Evolutionary conservation across 2,888 invertebrate genomes (phyloP).

Genomic region (Cephus sareptanus): DNA sequence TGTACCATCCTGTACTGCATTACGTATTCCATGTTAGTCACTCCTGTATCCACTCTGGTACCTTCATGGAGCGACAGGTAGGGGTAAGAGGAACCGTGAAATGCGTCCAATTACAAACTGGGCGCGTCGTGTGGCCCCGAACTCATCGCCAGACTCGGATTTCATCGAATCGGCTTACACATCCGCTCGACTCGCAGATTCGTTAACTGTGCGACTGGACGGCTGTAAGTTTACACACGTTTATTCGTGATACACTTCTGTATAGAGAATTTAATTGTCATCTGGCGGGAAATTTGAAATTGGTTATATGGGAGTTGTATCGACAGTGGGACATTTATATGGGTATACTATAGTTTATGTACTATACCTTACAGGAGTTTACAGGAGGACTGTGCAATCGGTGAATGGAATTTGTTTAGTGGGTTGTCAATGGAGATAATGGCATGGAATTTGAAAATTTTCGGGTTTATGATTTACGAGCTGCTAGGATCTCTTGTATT

Average conservation of each 20-base stretch:
- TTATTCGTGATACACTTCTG: background rate
- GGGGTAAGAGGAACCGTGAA: conserved; percentile 43
- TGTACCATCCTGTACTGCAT: background rate
- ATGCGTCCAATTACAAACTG: conserved; percentile 45
- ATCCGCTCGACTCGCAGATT: conserved; percentile 11
- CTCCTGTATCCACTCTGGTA: background rate
- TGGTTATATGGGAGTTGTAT: background rate
- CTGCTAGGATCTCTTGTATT: background rate
- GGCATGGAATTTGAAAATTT: background rate
- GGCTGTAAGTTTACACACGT: background rate
- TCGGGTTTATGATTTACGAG: background rate
- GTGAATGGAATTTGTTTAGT: background rate
- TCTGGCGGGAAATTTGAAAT: background rate
- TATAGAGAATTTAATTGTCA: background rate
- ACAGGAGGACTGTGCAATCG: background rate
- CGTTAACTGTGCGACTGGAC: background rate
- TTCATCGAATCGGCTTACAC: conserved; percentile 27
- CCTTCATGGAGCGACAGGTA: conserved; percentile 10
- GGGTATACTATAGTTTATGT: background rate
- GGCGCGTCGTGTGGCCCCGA: conserved; percentile 33
- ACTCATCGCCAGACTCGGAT: conserved; percentile 28
- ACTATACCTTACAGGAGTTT: background rate
- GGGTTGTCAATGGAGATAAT: background rate
- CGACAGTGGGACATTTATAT: background rate
- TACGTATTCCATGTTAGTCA: background rate